Evolutionary conservation across 35 echinoderm and acorn worm genomes (phyloP), one percentile per base, ranked within the genome.

Genomic region (Acanthaster planci): DNA sequence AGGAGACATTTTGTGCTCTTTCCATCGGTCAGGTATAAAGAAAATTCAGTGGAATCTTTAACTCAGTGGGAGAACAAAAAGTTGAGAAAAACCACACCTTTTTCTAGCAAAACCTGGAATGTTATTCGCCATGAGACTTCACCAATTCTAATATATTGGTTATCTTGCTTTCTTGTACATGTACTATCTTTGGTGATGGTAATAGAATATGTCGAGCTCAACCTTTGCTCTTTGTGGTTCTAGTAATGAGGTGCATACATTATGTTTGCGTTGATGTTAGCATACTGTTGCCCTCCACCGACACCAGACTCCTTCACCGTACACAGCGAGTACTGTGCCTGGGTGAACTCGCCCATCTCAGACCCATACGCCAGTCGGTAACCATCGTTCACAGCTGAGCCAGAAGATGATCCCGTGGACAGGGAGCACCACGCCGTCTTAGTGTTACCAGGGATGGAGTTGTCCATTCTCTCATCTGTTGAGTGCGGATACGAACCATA

Each of bases 391-490:
- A 26, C 15, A 23, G 26, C 34, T 19, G 64, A 21, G 34, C 64
- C 23, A 26, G 26, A 26, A 3, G 22, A 34, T 19, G 26, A 31
- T 14, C 64, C 64, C 23, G 19, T 29, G 26, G 64, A 8, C 14
- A 72, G 34, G 64, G 64, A 26, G 64, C 64, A 7, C 64, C 64
- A 72, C 14, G 64, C 34, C 64, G 64, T 34, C 26, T 72, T 67
- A 9, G 31, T 29, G 22, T 67, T 72, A 72, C 64, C 64, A 10
- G 21, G 26, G 64, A 35, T 34, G 23, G 26, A 72, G 26, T 26
- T 26, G 8, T 72, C 64, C 23, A 72, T 72, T 36, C 22, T 35
- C 23, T 72, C 64, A 14, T 34, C 64, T 12, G 64, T 31, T 14
- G 64, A 26, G 29, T 34, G 26, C 6, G 64, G 26, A 12, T 21